phyloP scores from a whole-genome alignment of 2,797 vertebrate genomes.

The Pogoniulus pusillus region DNA sequence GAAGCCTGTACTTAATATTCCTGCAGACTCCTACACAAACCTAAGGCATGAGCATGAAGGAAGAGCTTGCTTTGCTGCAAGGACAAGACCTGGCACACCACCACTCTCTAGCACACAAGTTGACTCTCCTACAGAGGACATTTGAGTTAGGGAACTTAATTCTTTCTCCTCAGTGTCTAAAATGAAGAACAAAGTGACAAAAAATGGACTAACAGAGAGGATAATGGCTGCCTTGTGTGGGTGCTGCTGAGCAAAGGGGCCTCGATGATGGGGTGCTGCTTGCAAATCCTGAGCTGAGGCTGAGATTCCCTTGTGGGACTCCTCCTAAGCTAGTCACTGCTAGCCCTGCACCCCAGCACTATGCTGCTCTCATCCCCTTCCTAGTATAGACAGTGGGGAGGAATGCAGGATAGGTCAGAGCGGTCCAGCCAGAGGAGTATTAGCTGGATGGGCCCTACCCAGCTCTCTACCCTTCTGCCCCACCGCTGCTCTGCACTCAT shows the following conservation, averaged over 20 bases:
- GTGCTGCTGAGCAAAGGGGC: not conserved
- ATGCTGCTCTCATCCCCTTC: not conserved
- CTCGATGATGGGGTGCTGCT: accelerated
- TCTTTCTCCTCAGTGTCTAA: not conserved
- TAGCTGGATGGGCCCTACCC: not conserved
- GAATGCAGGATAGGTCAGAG: not conserved
- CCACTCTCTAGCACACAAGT: not conserved
- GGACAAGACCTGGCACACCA: not conserved
- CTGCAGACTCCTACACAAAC: slow-evolving; percentile 41
- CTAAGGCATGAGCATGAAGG: not conserved
- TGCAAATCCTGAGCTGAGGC: not conserved
- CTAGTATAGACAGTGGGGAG: not conserved
- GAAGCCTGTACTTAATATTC: not conserved
- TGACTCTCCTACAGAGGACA: not conserved
- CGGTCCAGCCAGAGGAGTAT: accelerated
- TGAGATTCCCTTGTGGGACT: accelerated
- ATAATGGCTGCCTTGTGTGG: not conserved
- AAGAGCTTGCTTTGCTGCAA: not conserved
- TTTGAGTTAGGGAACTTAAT: not conserved
- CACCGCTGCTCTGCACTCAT: accelerated
- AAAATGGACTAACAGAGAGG: not conserved
- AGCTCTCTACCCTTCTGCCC: not conserved
- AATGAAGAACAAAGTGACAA: not conserved
- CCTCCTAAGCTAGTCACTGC: not conserved
- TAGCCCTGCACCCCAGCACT: accelerated